Evolutionary conservation across 2,888 invertebrate species (phyloP), one percentile per base, ranked within the genome.

Genomic region (Scaeva pyrastri): DNA sequence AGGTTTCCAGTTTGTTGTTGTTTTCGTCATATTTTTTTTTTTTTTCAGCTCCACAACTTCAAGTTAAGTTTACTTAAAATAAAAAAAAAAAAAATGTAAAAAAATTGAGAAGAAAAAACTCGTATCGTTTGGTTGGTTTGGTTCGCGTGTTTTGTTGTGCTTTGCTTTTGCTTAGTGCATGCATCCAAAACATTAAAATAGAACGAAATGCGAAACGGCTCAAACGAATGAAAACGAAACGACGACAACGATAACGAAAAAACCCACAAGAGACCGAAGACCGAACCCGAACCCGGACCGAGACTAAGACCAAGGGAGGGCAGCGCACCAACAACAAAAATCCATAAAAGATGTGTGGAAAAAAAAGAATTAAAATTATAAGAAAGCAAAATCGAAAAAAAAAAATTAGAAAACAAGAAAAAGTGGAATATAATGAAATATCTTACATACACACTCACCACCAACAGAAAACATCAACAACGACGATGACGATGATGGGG

Each of bases 121-220:
- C 52, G 68, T 39, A 64, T 45, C 64, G 43, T 45, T 43, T 26
- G 43, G 64, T 31, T 64, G 64, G 64, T 64, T 64, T 83, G 70
- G 70, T 56, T 83, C 45, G 85, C 85, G 80, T 80, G 80, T 76
- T 62, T 68, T 73, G 68, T 56, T 76, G 66, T 75, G 66, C 75
- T 74, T 55, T 73, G 19, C 50, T n/a, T 19, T 55, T 58, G 71
- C 39, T 56, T 56, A 82, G 62, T 82, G 77, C 82, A 86, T 81
- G 81, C 86, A 82, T 86, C 60, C 55, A 66, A 80, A 81, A 74
- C 78, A 82, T 86, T 86, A 82, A 86, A 86, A 86, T 86, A 86
- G 81, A 86, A 86, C 77, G 71, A 86, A 86, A 81, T 86, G 86
- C 86, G 82, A 86, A 84, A 86, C 77, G 77, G 60, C 45, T 72